Evolutionary conservation across 1,140 invertebrate species (phyloP), one percentile per base, ranked within the genome.

Genomic region (Drosophila ohnishii): DNA sequence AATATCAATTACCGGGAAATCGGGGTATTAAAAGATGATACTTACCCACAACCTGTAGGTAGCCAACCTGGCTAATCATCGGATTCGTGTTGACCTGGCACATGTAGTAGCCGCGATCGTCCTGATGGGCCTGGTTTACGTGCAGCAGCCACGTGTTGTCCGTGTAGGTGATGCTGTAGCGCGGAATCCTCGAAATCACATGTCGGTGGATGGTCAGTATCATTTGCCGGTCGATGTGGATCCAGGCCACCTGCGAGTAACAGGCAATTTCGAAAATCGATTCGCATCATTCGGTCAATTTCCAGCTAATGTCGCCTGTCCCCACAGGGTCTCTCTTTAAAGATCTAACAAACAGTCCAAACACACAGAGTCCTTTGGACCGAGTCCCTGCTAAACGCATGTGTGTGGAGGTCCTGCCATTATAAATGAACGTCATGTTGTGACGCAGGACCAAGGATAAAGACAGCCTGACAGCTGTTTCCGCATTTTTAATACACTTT

Each of bases 71-170:
- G 89, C 95, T 97, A 70, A 98, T 98, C 96, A 98, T 98, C 0
- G 97, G 97, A 90, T 97, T 97, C n/a, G 97, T 97, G 92, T 98
- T 98, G 59, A 98, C 95, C 93, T 97, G 96, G 91, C 96, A 97
- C 96, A 97, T 97, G 92, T 97, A 98, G 92, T 96, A 97, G 55
- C 97, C 97, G 44, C 96, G 93, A 92, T 98, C 97, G 86, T 97
- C 96, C 90, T 96, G 95, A 85, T 97, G 96, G 14, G 97, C 97
- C 85, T 95, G 95, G 83, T 94, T 96, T 37, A 98, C 96, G 91
- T 97, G 96, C 42, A 98, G 93, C 51, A 96, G 92, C 97, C 97
- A 98, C 13, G 97, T 97, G 92, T 97, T 97, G 75, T 97, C 96
- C 92, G 96, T 97, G 92, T 97, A 96, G 2, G 96, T 96, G 11